A percentile compares a stretch with the other conserved stretches of the same genome.
Evolutionary conservation across 2,888 invertebrate species (phyloP).

Genomic region (Epinotia ramella): DNA sequence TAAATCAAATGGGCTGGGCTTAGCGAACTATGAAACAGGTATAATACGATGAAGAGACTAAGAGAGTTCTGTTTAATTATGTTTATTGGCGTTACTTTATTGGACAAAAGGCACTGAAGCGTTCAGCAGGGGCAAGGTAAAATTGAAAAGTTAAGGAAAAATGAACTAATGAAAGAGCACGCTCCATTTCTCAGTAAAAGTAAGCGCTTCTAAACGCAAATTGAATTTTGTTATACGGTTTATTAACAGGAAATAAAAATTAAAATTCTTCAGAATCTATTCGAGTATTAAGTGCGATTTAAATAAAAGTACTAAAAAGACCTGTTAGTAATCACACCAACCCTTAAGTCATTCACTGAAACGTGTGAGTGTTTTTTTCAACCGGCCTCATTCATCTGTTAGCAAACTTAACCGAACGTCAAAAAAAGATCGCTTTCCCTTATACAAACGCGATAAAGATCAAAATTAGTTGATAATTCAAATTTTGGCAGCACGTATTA

Average conservation of each 20-base stretch:
- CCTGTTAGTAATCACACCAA: slow-evolving; percentile 50
- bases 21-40: neutral
- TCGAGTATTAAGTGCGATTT: neutral
- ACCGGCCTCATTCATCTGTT: slow-evolving; percentile 48
- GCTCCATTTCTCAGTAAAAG: slow-evolving; percentile 15
- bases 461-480: slow-evolving; percentile 38
- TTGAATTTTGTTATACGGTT: neutral
- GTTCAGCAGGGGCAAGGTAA: slow-evolving; percentile 6
- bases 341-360: slow-evolving; percentile 52
- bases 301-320: slow-evolving; percentile 49
- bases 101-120: slow-evolving; percentile 13
- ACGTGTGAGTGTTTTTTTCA: slow-evolving; percentile 40
- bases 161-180: slow-evolving; percentile 10
- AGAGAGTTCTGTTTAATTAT: neutral
- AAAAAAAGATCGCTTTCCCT: slow-evolving; percentile 38
- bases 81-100: neutral
- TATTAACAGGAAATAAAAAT: slow-evolving; percentile 3
- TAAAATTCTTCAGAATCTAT: neutral
- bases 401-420: slow-evolving; percentile 39
- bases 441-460: slow-evolving; percentile 46
- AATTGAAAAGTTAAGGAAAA: slow-evolving; percentile 26
- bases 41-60: neutral
- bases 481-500: slow-evolving; percentile 29
- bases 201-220: neutral
- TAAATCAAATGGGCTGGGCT: neutral